phyloP scores from a whole-genome alignment of 2,797 vertebrate genomes.

The Notolepis coatsorum region DNA sequence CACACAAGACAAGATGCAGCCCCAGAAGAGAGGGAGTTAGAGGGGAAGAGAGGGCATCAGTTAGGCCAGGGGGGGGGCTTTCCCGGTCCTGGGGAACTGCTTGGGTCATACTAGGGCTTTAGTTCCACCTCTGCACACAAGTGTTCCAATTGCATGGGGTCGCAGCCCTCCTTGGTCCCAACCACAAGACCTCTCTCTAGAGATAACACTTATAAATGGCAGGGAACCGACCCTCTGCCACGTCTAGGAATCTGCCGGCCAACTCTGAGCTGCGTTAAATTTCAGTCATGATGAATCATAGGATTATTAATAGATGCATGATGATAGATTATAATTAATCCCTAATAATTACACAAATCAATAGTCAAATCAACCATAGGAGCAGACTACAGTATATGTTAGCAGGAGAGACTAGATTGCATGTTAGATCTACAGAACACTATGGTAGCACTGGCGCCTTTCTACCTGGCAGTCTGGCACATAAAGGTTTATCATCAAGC shows the following conservation, averaged over 20 bases:
- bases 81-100: constrained; percentile 40
- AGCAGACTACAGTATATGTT: too few relatives aligned
- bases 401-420: not conserved
- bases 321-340: too few relatives aligned
- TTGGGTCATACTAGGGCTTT: constrained; percentile 58
- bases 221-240: too few relatives aligned
- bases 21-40: constrained; percentile 61
- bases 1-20: constrained; percentile 49
- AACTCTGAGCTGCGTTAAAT: too few relatives aligned
- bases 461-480: not conserved
- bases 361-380: too few relatives aligned
- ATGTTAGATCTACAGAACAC: not conserved
- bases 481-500: not conserved
- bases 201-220: too few relatives aligned
- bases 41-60: constrained; percentile 43
- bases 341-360: too few relatives aligned
- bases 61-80: constrained; percentile 49
- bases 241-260: too few relatives aligned
- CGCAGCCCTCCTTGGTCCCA: not conserved
- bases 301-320: too few relatives aligned
- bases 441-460: not conserved
- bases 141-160: not conserved
- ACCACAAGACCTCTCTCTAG: too few relatives aligned
- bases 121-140: constrained; percentile 40
- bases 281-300: too few relatives aligned